Conservation (phyloP, 2,797 vertebrate species). For the Hoplostethus atlanticus region DNA sequence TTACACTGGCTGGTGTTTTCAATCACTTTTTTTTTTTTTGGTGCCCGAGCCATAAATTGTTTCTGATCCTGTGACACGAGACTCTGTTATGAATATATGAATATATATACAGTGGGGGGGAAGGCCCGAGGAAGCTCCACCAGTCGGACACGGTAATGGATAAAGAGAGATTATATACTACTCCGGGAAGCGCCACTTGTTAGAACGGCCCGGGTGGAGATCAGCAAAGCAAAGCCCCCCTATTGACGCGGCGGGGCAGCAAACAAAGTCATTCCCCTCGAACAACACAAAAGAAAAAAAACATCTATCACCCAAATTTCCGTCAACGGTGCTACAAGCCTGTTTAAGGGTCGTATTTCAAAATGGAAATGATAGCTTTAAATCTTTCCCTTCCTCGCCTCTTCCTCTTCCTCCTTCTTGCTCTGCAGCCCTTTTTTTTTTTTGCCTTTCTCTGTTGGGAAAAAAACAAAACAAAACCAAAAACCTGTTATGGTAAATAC, state of each 20-base stretch:
- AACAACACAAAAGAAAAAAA: neutral
- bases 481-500: neutral
- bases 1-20: constrained; percentile 70
- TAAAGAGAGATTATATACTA: constrained; percentile 57
- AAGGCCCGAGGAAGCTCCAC: constrained; percentile 62
- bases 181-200: constrained; percentile 31
- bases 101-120: constrained; percentile 27
- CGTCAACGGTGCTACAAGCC: no score
- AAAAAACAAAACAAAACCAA: no score
- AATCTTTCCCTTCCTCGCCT: no score
- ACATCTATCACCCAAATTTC: neutral
- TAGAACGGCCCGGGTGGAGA: constrained; percentile 11
- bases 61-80: constrained; percentile 71
- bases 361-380: neutral
- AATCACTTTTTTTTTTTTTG: constrained; percentile 50
- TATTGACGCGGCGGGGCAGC: neutral
- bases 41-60: constrained; percentile 71
- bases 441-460: no score
- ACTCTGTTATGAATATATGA: constrained; percentile 77
- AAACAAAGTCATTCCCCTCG: constrained; percentile 3
- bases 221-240: constrained; percentile 7
- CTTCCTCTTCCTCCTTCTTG: no score
- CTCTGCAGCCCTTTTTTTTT: no score
- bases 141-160: constrained; percentile 66
- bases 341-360: neutral